Percentiles rank a stretch among this genome's conserved stretches.
phyloP scores from a whole-genome alignment of 2,888 invertebrate species.

The Melanargia galathea region DNA sequence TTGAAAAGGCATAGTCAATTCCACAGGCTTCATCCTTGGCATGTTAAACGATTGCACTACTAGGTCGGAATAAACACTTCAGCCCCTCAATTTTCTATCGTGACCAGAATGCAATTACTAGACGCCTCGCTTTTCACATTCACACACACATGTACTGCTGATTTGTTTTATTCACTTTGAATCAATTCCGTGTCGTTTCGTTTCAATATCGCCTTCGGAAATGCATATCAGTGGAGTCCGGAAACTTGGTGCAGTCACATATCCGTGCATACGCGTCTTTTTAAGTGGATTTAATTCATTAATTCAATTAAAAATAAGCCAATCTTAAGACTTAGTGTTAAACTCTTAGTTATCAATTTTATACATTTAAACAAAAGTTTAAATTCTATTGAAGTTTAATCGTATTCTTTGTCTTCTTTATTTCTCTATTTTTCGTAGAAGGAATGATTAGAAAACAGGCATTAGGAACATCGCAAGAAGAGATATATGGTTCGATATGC shows the following conservation, averaged over 20 bases:
- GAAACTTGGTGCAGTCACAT: slow-evolving; percentile 38
- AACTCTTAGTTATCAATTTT: too few species aligned
- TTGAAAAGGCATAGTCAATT: too few species aligned
- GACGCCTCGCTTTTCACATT: slow-evolving; percentile 57
- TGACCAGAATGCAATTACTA: slow-evolving; percentile 64
- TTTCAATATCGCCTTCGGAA: slow-evolving; percentile 41
- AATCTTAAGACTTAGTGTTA: too few species aligned
- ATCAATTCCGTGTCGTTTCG: slow-evolving; percentile 43
- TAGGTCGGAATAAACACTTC: slow-evolving; percentile 16
- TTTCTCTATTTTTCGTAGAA: background rate
- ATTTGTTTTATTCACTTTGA: slow-evolving; percentile 43
- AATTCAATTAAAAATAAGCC: background rate
- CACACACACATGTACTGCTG: slow-evolving; percentile 41
- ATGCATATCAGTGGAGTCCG: slow-evolving; percentile 40
- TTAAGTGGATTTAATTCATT: slow-evolving; percentile 6
- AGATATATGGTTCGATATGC: slow-evolving; percentile 58
- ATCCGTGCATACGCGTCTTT: slow-evolving; percentile 13
- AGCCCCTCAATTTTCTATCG: slow-evolving; percentile 39
- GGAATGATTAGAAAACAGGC: slow-evolving; percentile 55
- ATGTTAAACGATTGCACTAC: background rate
- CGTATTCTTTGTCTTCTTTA: too few species aligned
- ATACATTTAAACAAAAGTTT: too few species aligned
- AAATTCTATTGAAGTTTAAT: too few species aligned
- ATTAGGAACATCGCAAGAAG: slow-evolving; percentile 66
- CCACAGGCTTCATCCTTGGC: background rate